A percentile compares a stretch with the other conserved stretches of the same genome.
Conservation (phyloP, 2,888 invertebrate species). For the Caenorhabditis auriculariae region DNA sequence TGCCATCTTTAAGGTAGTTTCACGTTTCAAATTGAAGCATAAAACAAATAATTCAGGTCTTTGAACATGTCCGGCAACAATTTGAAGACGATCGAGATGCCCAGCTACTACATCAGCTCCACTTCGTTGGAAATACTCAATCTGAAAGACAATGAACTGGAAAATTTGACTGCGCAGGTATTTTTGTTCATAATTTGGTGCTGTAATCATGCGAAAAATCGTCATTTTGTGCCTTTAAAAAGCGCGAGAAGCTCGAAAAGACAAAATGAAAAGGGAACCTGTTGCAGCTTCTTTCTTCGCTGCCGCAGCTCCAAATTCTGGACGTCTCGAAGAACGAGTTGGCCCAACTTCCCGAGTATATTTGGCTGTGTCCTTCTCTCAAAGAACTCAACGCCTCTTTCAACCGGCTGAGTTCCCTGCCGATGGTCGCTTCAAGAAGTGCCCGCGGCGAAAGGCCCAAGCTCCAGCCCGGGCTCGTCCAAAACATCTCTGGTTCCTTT, state of each 20-base stretch:
- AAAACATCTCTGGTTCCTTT: too few species aligned
- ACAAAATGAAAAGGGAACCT: neutral
- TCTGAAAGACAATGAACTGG: conserved; percentile 84
- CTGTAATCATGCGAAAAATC: too few species aligned
- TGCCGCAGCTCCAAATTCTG: conserved; percentile 66
- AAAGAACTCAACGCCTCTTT: conserved; percentile 65
- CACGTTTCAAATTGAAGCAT: too few species aligned
- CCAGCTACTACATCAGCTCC: conserved; percentile 39
- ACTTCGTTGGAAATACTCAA: conserved; percentile 73
- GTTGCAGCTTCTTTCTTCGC: conserved; percentile 61
- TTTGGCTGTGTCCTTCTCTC: conserved; percentile 84
- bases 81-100: conserved; percentile 31
- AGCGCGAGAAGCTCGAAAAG: neutral
- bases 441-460: conserved; percentile 15
- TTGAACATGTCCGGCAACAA: conserved; percentile 33
- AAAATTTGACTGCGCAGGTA: conserved; percentile 78
- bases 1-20: conserved; percentile 71
- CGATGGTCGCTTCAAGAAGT: conserved; percentile 26
- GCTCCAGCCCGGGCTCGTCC: conserved; percentile 2
- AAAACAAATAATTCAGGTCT: conserved; percentile 4
- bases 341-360: conserved; percentile 77
- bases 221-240: too few species aligned
- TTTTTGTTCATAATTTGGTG: conserved; percentile 67
- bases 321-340: conserved; percentile 94
- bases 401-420: conserved; percentile 32